Evolutionary conservation across 1,140 invertebrate species (phyloP), one percentile per base, ranked within the genome.

Genomic region (Eurosta solidaginis): DNA sequence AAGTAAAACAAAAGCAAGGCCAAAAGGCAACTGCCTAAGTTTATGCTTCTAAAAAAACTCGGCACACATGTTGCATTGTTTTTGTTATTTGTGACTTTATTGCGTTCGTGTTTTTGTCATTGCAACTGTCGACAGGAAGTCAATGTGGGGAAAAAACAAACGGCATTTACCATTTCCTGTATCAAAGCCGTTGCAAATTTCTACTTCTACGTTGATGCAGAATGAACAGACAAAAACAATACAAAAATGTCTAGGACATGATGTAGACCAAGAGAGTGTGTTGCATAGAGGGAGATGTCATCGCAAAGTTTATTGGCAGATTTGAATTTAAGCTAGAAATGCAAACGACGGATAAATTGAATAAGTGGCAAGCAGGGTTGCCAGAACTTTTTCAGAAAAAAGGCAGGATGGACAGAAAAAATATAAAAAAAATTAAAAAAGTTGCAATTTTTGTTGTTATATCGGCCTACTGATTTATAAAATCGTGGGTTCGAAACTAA

Each of bases 271-370:
- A 25, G 50, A 7, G 25, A 25, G 20, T 52, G 50, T 54, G 9
- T 1, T 36, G 54, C 29, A 17, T 59, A 17, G n/a, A 33, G 12
- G n/a, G 17, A 33, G 54, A 33, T 59, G 54, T 27, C 27, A 59
- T 59, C 54, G 54, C 54, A 29, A 59, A 59, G 54, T 59, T 59
- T 59, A 59, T 59, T 59, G 54, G 54, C 29, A 59, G 54, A 59
- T 59, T 59, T 59, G 27, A 33, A 36, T 17, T 59, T 59, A 59
- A 59, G 54, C 54, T 59, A 14, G n/a, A 29, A 59, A 17, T 59
- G 54, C 29, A 59, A 54, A 33, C 54, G 27, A 4, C 27, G 54
- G 54, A 1, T 59, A 59, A 59, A 59, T 59, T 59, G 54, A 59
- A 59, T 59, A 59, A 33, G n/a, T 6, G 25, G 12, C 54, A 59